A percentile compares a stretch with the other conserved stretches of the same genome.
phyloP scores from a whole-genome alignment of 2,113 vertebrate species.

The Strix uralensis region DNA sequence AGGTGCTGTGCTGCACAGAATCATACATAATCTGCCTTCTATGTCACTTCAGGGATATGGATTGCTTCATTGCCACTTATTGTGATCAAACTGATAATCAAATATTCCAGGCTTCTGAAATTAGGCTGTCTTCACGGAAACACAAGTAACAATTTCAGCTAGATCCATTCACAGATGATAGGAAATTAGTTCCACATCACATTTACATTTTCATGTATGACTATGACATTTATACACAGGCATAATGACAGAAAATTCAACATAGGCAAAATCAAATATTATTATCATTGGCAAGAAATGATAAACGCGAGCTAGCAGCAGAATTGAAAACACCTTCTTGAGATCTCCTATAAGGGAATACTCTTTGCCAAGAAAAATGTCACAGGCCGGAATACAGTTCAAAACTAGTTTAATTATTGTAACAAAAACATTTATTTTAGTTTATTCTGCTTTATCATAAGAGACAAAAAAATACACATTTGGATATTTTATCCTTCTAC shows the following conservation, averaged over 20 bases:
- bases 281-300: constrained; percentile 68
- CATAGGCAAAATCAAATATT: constrained; percentile 16
- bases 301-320: constrained; percentile 62
- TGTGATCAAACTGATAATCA: not conserved
- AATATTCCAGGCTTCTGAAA: not conserved
- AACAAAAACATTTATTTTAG: constrained; percentile 66
- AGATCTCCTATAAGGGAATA: constrained; percentile 50
- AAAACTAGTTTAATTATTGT: constrained; percentile 57
- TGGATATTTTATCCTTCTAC: constrained; percentile 51
- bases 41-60: not conserved
- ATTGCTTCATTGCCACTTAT: not conserved
- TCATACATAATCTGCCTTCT: not conserved
- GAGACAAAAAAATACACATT: constrained; percentile 39
- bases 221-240: not conserved
- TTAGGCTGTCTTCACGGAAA: not conserved
- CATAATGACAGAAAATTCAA: constrained; percentile 46
- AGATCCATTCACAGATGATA: constrained; percentile 13
- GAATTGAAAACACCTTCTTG: constrained; percentile 72
- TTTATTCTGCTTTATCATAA: constrained; percentile 34
- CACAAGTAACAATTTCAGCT: not conserved
- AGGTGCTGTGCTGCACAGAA: not conserved
- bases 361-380: constrained; percentile 81
- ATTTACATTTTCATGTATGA: constrained; percentile 40
- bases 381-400: constrained; percentile 43
- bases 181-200: constrained; percentile 2